phyloP scores from a whole-genome alignment of 2,888 invertebrate species.

The Ophion obscuratus region DNA sequence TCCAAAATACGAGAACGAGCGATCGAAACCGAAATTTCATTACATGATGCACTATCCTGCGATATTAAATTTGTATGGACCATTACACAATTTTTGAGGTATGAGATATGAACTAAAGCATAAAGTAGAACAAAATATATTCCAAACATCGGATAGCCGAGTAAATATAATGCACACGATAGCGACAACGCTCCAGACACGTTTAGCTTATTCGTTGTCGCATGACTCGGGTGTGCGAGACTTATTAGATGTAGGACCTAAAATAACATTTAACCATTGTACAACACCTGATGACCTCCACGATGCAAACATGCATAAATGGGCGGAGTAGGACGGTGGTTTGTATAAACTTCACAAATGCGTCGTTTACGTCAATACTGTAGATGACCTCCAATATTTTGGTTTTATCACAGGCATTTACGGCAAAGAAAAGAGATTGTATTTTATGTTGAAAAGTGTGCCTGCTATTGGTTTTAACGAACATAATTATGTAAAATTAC shows the following conservation, averaged over 20 bases:
- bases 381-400: constrained; percentile 30
- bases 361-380: not conserved
- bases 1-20: constrained; percentile 10
- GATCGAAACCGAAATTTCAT: constrained; percentile 53
- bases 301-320: no score
- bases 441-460: constrained; percentile 19
- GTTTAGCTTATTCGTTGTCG: constrained; percentile 37
- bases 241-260: constrained; percentile 9
- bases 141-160: constrained; percentile 34
- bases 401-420: constrained; percentile 16
- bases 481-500: constrained; percentile 18
- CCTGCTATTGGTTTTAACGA: not conserved
- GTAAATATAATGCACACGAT: constrained; percentile 46
- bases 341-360: constrained; percentile 37
- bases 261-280: constrained; percentile 12
- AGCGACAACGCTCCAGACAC: constrained; percentile 44
- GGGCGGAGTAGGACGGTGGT: no score
- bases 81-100: constrained; percentile 42
- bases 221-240: constrained; percentile 4
- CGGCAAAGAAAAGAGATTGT: not conserved
- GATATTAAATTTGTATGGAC: constrained; percentile 22
- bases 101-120: constrained; percentile 59
- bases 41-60: constrained; percentile 47
- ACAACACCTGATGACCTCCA: not conserved
- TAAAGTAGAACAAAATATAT: constrained; percentile 33